These are phyloP conservation scores for Tenthredo scrophulariae DNA, from an alignment of 2,888 invertebrate genomes.

Conservation along the genomic window DNA sequence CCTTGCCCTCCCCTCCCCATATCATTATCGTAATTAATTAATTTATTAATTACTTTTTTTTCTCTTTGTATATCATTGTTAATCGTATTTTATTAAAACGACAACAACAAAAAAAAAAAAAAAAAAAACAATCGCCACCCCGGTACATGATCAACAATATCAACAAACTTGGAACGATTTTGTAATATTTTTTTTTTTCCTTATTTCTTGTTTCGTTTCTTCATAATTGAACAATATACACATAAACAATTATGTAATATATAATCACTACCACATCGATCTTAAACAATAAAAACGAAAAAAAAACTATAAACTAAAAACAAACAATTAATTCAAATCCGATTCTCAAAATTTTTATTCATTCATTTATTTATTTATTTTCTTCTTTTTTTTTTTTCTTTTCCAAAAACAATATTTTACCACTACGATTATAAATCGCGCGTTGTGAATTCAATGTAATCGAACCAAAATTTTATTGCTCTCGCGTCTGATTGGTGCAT, in stretches of 20 bases:
- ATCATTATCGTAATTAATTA: conserved; percentile 5
- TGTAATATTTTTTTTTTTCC: not conserved
- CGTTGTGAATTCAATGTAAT: not conserved
- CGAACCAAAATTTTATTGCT: not conserved
- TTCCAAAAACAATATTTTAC: not conserved
- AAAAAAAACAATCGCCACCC: not conserved
- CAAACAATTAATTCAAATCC: not conserved
- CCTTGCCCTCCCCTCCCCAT: not conserved
- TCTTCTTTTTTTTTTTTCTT: not conserved
- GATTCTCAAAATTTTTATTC: too few relatives aligned
- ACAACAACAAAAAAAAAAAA: not conserved
- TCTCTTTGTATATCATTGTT: conserved; percentile 21
- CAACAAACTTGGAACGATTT: not conserved
- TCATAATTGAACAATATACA: not conserved
- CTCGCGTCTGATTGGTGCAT: not conserved
- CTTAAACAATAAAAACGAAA: not conserved
- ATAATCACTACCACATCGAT: not conserved
- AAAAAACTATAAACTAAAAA: not conserved
- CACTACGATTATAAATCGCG: not conserved
- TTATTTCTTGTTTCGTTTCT: not conserved
- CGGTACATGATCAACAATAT: not conserved
- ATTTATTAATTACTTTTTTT: not conserved
- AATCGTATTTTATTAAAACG: not conserved
- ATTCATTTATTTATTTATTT: not conserved
- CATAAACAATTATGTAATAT: not conserved